Percentiles rank a stretch among this genome's conserved stretches.
Conservation (phyloP, 2,113 vertebrate genomes). For the Cairina moschata region DNA sequence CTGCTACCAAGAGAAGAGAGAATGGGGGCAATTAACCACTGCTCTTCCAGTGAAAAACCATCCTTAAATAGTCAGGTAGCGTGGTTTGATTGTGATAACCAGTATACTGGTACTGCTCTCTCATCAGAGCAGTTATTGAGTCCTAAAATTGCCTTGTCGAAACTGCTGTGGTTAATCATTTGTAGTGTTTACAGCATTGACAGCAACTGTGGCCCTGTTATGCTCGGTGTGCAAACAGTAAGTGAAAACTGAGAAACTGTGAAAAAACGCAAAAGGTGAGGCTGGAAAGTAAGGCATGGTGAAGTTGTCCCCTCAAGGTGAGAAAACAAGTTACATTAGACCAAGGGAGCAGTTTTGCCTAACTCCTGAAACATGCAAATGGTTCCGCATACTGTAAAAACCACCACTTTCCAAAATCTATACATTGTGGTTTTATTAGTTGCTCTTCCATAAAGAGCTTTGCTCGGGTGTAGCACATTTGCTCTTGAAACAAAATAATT, state of each 20-base stretch:
- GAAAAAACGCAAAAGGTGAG: fast-evolving
- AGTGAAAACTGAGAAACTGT: background rate
- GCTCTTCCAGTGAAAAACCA: background rate
- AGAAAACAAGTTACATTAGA: fast-evolving
- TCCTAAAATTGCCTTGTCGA: background rate
- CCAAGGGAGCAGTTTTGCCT: background rate
- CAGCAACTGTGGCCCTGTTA: background rate
- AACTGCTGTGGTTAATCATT: background rate
- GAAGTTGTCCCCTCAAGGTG: background rate
- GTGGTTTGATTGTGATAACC: fast-evolving
- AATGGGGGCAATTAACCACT: background rate
- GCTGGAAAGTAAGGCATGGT: background rate
- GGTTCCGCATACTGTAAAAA: background rate
- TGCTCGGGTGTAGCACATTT: fast-evolving
- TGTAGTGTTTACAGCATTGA: background rate
- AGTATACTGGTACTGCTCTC: background rate
- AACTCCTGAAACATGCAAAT: background rate
- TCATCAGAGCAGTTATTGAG: background rate
- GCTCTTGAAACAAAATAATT: background rate
- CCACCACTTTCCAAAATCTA: fast-evolving
- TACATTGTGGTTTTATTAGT: fast-evolving
- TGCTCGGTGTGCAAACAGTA: fast-evolving
- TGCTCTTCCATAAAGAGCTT: background rate
- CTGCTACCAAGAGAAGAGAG: background rate
- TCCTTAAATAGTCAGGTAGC: fast-evolving